Evolutionary conservation across 2,888 invertebrate species (phyloP), one percentile per base, ranked within the genome.

Genomic region (Ashinkailepas kermadecensis): DNA sequence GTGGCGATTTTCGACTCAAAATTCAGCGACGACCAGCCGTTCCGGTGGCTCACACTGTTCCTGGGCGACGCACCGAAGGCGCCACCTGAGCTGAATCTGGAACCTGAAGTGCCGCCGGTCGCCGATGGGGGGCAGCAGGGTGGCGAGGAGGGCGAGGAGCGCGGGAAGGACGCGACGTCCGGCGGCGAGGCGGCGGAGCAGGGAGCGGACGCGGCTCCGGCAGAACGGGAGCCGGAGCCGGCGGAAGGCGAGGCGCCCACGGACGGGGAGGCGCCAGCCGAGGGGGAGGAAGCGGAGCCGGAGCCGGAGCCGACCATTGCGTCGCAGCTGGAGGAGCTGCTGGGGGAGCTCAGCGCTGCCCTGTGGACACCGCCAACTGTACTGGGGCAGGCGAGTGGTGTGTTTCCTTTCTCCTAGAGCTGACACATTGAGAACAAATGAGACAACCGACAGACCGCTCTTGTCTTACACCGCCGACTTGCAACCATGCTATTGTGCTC

Each of bases 51-150:
- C 10, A 2, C 74, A 0, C 56, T 74, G 56, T 74, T 56, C 54
- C 56, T 56, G 21, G 74, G 74, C 54, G 8, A 18, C 8, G 74
- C 74, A 10, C 74, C 74, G 8, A 56, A 3, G 10, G 83, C 83
- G 80, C 79, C 83, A 39, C 82, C 83, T 13, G 83, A 83, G 56
- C 82, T 83, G 25, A 81, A 82, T 13, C 78, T 83, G n/a, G 83
- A 83, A 74, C 82, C 83, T 0, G 81, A 82, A n/a, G 83, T 83
- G 56, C 81, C 81, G 15, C 59, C 82, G 9, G 81, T 81, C 57
- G 81, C 83, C 25, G 84, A 82, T 78, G 84, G 82, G 58, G 83
- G 82, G 64, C 70, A 83, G 78, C 82, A 83, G 23, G 84, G 82
- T 39, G 81, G 80, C 13, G 83, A 83, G 80, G 83, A 82, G 25